Conservation (phyloP, 2,888 invertebrate species). For the Hedychridium roseum region DNA sequence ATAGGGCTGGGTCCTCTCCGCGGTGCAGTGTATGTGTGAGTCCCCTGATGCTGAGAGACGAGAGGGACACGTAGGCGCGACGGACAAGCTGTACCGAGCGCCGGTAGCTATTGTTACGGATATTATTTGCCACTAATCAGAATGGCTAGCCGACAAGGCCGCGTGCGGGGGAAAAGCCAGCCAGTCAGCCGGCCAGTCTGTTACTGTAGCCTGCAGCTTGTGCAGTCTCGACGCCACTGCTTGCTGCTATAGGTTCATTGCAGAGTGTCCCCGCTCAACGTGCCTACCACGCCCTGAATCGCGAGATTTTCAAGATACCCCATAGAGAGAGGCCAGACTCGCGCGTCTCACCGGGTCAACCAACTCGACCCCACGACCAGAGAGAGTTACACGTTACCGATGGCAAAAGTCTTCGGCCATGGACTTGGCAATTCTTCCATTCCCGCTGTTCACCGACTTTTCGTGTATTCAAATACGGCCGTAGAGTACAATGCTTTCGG, state of each 20-base stretch:
- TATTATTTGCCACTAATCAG: slow-evolving; percentile 45
- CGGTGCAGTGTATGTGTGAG: no score
- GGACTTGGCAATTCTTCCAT: no score
- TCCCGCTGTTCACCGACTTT: no score
- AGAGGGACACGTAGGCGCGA: slow-evolving; percentile 2
- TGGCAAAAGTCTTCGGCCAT: no score
- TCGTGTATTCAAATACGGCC: no score
- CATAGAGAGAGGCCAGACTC: slow-evolving; percentile 26
- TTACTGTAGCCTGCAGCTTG: neutral
- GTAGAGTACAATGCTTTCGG: no score
- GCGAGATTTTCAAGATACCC: slow-evolving; percentile 44
- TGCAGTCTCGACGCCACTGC: slow-evolving; percentile 7
- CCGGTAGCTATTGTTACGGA: slow-evolving; percentile 37
- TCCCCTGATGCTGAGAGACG: no score
- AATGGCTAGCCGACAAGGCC: slow-evolving; percentile 15
- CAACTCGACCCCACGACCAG: slow-evolving; percentile 31
- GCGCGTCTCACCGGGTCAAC: slow-evolving; percentile 31
- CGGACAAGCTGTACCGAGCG: slow-evolving; percentile 22
- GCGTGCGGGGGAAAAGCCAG: neutral
- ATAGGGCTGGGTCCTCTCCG: no score
- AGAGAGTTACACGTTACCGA: neutral
- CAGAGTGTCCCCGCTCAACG: slow-evolving; percentile 12
- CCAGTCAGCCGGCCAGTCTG: neutral
- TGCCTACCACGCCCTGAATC: slow-evolving; percentile 39
- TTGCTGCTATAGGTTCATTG: no score